Evolutionary conservation across 2,797 vertebrate genomes (phyloP).

Genomic region (Gymnocypris eckloni): DNA sequence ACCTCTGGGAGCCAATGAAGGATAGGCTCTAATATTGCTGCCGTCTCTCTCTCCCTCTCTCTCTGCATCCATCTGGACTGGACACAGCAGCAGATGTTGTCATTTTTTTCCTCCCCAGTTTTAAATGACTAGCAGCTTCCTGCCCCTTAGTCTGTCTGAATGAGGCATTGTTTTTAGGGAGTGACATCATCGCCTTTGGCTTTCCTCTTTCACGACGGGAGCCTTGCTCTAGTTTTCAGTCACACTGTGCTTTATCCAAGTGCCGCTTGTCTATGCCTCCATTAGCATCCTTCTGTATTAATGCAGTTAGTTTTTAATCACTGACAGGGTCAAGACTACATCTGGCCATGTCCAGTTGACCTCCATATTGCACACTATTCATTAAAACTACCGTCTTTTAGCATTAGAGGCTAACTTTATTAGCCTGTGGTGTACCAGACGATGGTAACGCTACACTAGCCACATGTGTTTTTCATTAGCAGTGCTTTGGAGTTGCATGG

Average conservation of each 20-base stretch:
- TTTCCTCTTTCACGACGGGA: slow-evolving; percentile 76
- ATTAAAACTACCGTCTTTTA: slow-evolving; percentile 29
- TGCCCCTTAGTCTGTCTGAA: slow-evolving; percentile 79
- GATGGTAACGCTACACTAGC: slow-evolving; percentile 24
- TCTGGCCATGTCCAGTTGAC: slow-evolving; percentile 42
- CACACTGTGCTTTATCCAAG: slow-evolving; percentile 46
- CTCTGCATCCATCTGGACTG: slow-evolving; percentile 56
- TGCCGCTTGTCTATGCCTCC: slow-evolving; percentile 39
- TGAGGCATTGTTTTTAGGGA: slow-evolving; percentile 81
- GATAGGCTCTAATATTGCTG: slow-evolving; percentile 39
- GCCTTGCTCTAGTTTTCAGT: slow-evolving; percentile 61
- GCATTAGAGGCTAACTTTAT: slow-evolving; percentile 36
- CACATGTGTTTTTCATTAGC: slow-evolving; percentile 49
- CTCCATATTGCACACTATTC: slow-evolving; percentile 12
- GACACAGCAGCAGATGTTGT: slow-evolving; percentile 78
- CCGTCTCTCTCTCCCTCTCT: slow-evolving; percentile 22
- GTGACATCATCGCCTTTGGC: slow-evolving; percentile 83
- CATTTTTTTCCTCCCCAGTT: slow-evolving; percentile 61
- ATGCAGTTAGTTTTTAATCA: slow-evolving; percentile 24
- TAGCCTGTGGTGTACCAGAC: slow-evolving; percentile 31
- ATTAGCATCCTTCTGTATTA: slow-evolving; percentile 34
- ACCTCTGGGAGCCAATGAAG: slow-evolving; percentile 46
- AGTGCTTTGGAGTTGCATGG: slow-evolving; percentile 32
- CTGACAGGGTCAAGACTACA: slow-evolving; percentile 21
- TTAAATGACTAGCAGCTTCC: slow-evolving; percentile 79